Conservation (phyloP, 2,113 vertebrate genomes). For the Oxyura jamaicensis region DNA sequence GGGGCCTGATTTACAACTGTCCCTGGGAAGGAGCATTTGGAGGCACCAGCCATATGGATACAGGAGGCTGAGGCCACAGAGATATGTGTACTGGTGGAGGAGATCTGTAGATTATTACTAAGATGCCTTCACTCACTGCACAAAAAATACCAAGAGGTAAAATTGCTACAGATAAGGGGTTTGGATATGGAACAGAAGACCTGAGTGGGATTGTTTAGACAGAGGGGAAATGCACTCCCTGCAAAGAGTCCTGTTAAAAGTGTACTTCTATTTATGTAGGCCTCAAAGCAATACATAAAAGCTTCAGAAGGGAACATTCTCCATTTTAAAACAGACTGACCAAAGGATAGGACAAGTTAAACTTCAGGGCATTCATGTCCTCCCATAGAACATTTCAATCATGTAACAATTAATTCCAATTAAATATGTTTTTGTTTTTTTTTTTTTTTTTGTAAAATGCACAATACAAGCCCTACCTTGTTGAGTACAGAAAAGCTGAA, state of each 20-base stretch:
- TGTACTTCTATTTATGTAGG: not conserved
- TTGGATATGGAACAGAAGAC: not conserved
- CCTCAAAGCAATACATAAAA: not conserved
- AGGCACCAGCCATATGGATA: fast-evolving
- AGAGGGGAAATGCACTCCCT: not conserved
- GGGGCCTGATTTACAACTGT: not conserved
- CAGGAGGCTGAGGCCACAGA: not conserved
- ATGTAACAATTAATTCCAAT: not conserved
- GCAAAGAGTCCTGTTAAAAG: not conserved
- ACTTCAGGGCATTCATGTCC: not conserved
- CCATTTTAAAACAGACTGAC: not conserved
- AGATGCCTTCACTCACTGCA: not conserved
- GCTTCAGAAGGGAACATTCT: too few relatives aligned
- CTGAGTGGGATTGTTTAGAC: not conserved
- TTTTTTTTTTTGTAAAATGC: not conserved
- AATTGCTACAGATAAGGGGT: not conserved
- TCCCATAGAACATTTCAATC: not conserved
- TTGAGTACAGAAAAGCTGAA: not conserved
- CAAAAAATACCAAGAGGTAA: not conserved
- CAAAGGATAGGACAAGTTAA: not conserved
- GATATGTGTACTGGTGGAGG: not conserved
- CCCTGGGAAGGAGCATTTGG: not conserved
- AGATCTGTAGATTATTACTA: not conserved
- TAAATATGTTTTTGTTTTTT: not conserved
- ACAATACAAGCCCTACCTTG: not conserved